Percentiles rank a stretch among this genome's conserved stretches.
Evolutionary conservation across 2,113 vertebrate species (phyloP).

Genomic region (Albula glossodonta): DNA sequence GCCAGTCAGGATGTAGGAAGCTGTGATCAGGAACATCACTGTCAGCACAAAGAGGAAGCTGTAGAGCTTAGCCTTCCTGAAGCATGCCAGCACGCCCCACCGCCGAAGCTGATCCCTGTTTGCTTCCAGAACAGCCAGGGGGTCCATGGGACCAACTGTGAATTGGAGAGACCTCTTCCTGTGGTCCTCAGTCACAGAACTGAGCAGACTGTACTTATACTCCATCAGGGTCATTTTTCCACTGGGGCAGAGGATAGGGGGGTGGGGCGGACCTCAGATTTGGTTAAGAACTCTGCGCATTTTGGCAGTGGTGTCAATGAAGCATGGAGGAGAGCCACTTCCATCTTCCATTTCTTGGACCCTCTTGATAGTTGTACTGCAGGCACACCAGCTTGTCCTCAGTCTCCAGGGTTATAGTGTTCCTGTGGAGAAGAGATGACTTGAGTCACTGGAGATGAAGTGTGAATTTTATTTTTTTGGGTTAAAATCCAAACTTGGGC

Average conservation of each 20-base stretch:
- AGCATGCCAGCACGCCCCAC: slow-evolving; percentile 68
- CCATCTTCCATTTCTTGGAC: slow-evolving; percentile 50
- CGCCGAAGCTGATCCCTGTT: slow-evolving; percentile 72
- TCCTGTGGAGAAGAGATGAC: background rate
- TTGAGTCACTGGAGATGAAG: background rate
- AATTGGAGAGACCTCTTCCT: slow-evolving; percentile 59
- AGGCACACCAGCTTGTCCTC: background rate
- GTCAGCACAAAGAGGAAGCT: slow-evolving; percentile 80
- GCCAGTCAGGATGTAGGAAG: slow-evolving; percentile 88
- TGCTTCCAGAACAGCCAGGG: slow-evolving; percentile 82
- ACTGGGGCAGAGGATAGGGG: background rate
- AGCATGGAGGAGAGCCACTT: slow-evolving; percentile 9
- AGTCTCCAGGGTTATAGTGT: background rate
- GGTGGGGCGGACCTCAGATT: slow-evolving; percentile 28
- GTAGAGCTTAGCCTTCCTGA: slow-evolving; percentile 79
- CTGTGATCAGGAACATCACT: slow-evolving; percentile 84
- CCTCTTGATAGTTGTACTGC: background rate
- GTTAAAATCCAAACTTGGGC: no score
- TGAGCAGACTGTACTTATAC: slow-evolving; percentile 66
- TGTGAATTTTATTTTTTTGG: no score
- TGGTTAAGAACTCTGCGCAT: background rate
- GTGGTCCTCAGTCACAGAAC: background rate
- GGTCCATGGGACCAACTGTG: slow-evolving; percentile 65
- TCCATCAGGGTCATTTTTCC: slow-evolving; percentile 60
- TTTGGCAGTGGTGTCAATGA: slow-evolving; percentile 18